Base-by-base conservation (phyloP, 2,888 invertebrate genomes). In the Cheilosia pagana region DNA sequence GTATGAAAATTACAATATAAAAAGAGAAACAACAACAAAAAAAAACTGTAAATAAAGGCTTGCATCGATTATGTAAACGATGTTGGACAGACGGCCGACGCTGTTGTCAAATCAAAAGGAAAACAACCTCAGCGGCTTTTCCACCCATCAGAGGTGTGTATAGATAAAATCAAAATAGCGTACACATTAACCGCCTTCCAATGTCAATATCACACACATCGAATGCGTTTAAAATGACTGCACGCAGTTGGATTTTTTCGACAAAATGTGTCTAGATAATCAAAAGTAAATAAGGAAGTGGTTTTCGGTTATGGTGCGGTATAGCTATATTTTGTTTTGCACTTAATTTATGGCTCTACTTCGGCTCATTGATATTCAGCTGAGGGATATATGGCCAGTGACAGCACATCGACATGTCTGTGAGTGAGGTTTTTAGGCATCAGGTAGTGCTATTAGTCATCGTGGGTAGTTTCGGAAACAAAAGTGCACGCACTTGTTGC, bases 121-220 rank as follows among this genome's bases (percentile, higher is more conserved):
- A 75, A 53, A 70, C 50, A 63, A 35, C 57, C 12, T 10, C 39
- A 21, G 10, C 16, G 28, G 50, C 41, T 77, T 67, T 72, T 67
- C 48, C 48, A 78, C n/a, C 82, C 4, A n/a, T n/a, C n/a, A 28
- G 53, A 14, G 23, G 39, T 8, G 12, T 35, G 60, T 55, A 45
- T 55, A 45, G 83, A 83, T 83, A 75, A 67, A 48, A 83, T 83
- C 83, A 65, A 75, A 83, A 41, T 63, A 48, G 59, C 62, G 83
- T 79, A 59, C 65, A 59, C 78, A 79, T 53, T 74, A 68, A 59
- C 65, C 63, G 53, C 79, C 74, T 75, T 43, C 83, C 83, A 83
- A 83, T 83, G 83, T 83, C 83, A 83, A 83, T 83, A 83, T 70
- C 83, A 83, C 48, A 74, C 83, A 83, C 48, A 74, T 57, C n/a